Conservation (phyloP, 2,888 invertebrate genomes). For the Helicoverpa assulta region DNA sequence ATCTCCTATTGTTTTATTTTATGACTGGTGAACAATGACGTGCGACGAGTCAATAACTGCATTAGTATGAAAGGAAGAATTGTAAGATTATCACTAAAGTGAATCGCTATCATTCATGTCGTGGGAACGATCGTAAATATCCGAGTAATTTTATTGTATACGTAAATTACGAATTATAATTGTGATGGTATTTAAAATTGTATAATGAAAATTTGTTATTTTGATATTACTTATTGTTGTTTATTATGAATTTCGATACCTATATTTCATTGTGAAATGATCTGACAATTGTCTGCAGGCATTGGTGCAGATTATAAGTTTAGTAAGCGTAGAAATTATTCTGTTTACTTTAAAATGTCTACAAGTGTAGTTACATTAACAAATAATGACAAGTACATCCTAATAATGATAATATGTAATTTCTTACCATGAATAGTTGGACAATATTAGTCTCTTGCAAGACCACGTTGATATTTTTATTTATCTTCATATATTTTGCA, state of each 20-base stretch:
- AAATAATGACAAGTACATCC: not conserved
- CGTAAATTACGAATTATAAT: constrained; percentile 18
- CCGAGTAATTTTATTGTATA: constrained; percentile 32
- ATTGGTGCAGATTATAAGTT: not conserved
- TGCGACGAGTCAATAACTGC: not conserved
- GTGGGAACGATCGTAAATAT: constrained; percentile 45
- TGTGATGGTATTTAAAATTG: constrained; percentile 15
- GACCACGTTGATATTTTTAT: not conserved
- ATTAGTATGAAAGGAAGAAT: constrained; percentile 1
- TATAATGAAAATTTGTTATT: constrained; percentile 1
- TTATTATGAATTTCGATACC: not conserved
- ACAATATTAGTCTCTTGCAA: not conserved
- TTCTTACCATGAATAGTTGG: constrained; percentile 8
- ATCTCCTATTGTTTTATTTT: constrained; percentile 42
- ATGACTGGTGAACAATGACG: constrained; percentile 24
- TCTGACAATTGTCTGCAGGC: not conserved
- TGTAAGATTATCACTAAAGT: constrained; percentile 20
- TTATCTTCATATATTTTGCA: constrained; percentile 2
- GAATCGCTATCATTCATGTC: constrained; percentile 8
- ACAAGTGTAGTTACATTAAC: not conserved
- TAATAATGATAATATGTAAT: too few relatives aligned
- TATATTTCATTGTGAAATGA: not conserved
- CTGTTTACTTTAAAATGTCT: not conserved
- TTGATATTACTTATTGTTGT: not conserved
- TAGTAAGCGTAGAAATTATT: not conserved